These are phyloP conservation scores for Heteromyza rotundicornis DNA, from an alignment of 2,888 invertebrate genomes.

Conservation along the genomic window DNA sequence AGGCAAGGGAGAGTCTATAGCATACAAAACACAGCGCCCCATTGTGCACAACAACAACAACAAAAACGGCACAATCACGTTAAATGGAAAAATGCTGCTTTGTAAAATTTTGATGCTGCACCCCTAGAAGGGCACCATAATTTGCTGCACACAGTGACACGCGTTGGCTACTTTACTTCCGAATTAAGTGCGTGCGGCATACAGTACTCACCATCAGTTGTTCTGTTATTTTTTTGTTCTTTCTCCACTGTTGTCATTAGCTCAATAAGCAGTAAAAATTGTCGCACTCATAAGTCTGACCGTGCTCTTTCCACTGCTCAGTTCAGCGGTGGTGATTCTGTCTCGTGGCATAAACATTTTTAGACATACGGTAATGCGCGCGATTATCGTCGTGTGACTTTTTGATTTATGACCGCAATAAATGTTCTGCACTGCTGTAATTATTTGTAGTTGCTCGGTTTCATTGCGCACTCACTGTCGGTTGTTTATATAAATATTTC, in stretches of 20 bases:
- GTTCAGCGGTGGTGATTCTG: conserved; percentile 11
- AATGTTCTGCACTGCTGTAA: conserved; percentile 37
- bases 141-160: conserved; percentile 29
- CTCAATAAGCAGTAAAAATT: conserved; percentile 55
- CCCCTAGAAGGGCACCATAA: not conserved
- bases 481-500: not conserved
- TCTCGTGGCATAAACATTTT: conserved; percentile 16
- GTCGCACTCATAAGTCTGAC: conserved; percentile 29
- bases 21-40: too few relatives aligned
- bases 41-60: not conserved
- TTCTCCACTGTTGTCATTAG: conserved; percentile 48
- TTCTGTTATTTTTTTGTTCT: conserved; percentile 9
- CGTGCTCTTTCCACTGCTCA: too few relatives aligned
- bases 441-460: not conserved
- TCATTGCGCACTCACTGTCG: not conserved
- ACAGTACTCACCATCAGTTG: not conserved
- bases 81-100: conserved; percentile 30
- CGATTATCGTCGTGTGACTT: conserved; percentile 49
- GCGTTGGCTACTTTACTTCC: conserved; percentile 48
- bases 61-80: conserved; percentile 26
- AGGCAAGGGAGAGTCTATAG: too few relatives aligned
- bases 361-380: conserved; percentile 34
- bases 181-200: conserved; percentile 3
- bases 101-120: not conserved
- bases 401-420: conserved; percentile 60